Base-by-base conservation (phyloP, 2,113 vertebrate species). In the Notechis scutatus region DNA sequence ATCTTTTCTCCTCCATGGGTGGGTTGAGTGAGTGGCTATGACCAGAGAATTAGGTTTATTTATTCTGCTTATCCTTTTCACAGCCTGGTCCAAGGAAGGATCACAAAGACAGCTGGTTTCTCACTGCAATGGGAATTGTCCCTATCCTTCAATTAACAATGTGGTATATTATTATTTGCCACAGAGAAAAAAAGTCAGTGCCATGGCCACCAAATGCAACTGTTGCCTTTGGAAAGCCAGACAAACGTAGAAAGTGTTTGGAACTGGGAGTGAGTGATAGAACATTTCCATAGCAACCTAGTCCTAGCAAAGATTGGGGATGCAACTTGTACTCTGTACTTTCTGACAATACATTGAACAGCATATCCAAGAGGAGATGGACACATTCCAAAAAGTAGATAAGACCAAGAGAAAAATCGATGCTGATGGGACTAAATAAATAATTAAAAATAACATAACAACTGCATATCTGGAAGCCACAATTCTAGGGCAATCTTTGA, bases 131-230 rank as follows among this genome's bases (percentile, higher is more conserved):
- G 52, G 21, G 69, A 29, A 39, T 69, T 20, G 57, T 74, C 34
- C 64, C 0, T 2, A 24, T 20, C 23, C 56, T 7, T 12, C 39
- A 55, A 1, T 21, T 91, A 42, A 1, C 18, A 42, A 0, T 18
- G 0, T 57, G n/a, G 8, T 2, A 10, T 24, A 11, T 57, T 54
- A 9, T n/a, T 9, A 86, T 50, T 74, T 1, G 59, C 12, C 20
- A 3, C 21, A 26, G 7, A 39, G 3, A 54, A 23, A 14, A 20
- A 0, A 0, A 45, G 0, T 14, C 0, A 29, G 47, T n/a, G 12
- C 85, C 14, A 45, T 24, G 45, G n/a, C 20, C 69, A 21, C 14
- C 0, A 11, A 34, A 55, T 26, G 59, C 12, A 54, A 23, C 61
- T 85, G 3, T 64, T 50, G 34, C 29, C 8, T 74, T 87, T 86